Percentiles rank a stretch among this genome's conserved stretches.
These are phyloP conservation scores for Oreochromis niloticus DNA, from an alignment of 2,113 vertebrate species.

Conservation along the genomic window DNA sequence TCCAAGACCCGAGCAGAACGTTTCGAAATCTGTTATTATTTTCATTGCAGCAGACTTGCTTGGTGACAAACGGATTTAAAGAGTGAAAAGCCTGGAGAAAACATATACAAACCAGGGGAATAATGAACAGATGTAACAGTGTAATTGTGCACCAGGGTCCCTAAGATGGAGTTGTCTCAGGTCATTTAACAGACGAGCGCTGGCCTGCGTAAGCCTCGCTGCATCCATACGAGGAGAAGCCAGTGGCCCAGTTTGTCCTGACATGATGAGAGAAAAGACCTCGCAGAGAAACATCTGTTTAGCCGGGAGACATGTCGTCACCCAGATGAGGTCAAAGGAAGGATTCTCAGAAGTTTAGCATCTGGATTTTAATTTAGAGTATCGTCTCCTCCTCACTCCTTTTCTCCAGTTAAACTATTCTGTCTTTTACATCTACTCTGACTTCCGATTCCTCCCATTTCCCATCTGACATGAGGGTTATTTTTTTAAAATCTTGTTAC, in stretches of 20 bases:
- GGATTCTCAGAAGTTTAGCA: slow-evolving; percentile 43
- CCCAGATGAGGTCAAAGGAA: slow-evolving; percentile 37
- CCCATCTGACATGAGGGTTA: not conserved
- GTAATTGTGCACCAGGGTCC: slow-evolving; percentile 13
- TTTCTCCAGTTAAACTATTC: not conserved
- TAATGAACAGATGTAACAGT: slow-evolving; percentile 13
- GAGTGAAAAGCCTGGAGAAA: not conserved
- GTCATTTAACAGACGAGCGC: slow-evolving; percentile 25
- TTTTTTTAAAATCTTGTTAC: fast-evolving
- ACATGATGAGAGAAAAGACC: slow-evolving; percentile 46
- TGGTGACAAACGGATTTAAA: not conserved
- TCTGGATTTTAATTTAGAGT: slow-evolving; percentile 37
- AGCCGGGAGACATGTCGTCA: slow-evolving; percentile 42
- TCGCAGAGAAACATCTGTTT: slow-evolving; percentile 58
- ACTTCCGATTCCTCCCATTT: not conserved
- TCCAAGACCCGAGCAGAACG: not conserved
- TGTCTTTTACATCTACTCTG: not conserved
- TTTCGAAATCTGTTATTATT: slow-evolving; percentile 14
- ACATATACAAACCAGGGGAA: not conserved
- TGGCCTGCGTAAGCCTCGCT: not conserved
- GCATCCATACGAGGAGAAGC: slow-evolving; percentile 17
- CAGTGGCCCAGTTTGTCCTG: slow-evolving; percentile 32
- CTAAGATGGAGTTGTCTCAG: slow-evolving; percentile 15
- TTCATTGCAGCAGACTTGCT: not conserved
- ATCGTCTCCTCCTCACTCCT: not conserved